A percentile compares a stretch with the other conserved stretches of the same genome.
phyloP scores from a whole-genome alignment of 1,140 invertebrate genomes.

The Cydia fagiglandana region DNA sequence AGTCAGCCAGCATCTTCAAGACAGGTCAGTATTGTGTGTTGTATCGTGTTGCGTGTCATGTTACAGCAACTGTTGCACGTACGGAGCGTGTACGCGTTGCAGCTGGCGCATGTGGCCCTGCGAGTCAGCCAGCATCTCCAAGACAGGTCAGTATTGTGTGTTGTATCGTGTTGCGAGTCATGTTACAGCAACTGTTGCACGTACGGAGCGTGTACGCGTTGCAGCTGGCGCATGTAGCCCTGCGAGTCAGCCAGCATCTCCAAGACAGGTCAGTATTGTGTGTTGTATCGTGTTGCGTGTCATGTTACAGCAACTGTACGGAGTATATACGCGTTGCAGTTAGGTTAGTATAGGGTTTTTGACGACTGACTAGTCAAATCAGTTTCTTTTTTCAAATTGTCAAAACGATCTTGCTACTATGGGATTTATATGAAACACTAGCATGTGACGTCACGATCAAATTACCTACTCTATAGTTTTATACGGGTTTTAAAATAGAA shows the following conservation, averaged over 20 bases:
- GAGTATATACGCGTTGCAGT: conserved; percentile 44
- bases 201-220: conserved; percentile 40
- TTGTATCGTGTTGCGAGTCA: conserved; percentile 38
- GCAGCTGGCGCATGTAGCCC: conserved; percentile 49
- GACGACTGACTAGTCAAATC: too few relatives aligned
- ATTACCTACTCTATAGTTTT: too few relatives aligned
- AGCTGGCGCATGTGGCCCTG: conserved; percentile 50
- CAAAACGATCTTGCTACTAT: too few relatives aligned
- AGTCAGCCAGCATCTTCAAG: conserved; percentile 37
- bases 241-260: conserved; percentile 40
- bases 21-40: conserved; percentile 38
- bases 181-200: conserved; percentile 47
- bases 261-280: conserved; percentile 40
- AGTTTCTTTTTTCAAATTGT: too few relatives aligned
- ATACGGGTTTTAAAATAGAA: too few relatives aligned
- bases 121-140: conserved; percentile 36
- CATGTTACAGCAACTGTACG: conserved; percentile 45
- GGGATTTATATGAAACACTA: too few relatives aligned
- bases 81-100: conserved; percentile 42
- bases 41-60: conserved; percentile 38
- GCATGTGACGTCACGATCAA: too few relatives aligned
- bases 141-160: conserved; percentile 38
- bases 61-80: conserved; percentile 48
- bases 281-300: conserved; percentile 37
- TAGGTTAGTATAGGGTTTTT: too few relatives aligned